Conservation (phyloP, 1,140 invertebrate species). For the Musca vetustissima region DNA sequence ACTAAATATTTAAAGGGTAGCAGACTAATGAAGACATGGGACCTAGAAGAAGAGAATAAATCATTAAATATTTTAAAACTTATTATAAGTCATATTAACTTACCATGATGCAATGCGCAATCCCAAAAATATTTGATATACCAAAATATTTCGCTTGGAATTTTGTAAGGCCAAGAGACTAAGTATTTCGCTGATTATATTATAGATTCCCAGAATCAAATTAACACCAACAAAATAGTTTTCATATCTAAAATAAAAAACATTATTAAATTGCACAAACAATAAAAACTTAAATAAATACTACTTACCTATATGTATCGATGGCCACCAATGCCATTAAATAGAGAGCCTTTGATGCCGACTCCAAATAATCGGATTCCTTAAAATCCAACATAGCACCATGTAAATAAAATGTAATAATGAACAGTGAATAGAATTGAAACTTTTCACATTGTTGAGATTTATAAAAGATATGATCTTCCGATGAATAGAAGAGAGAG, state of each 20-base stretch:
- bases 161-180: slow-evolving; percentile 44
- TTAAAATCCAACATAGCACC: slow-evolving; percentile 51
- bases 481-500: slow-evolving; percentile 50
- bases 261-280: background rate
- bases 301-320: slow-evolving; percentile 47
- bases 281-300: background rate
- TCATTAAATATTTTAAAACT: background rate
- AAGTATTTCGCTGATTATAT: slow-evolving; percentile 47
- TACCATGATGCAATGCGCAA: slow-evolving; percentile 46
- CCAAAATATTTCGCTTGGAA: slow-evolving; percentile 39
- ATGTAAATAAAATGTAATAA: slow-evolving; percentile 52
- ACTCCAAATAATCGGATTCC: slow-evolving; percentile 47
- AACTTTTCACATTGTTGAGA: slow-evolving; percentile 52
- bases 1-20: slow-evolving; percentile 52
- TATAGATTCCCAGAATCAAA: slow-evolving; percentile 46
- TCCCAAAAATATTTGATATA: slow-evolving; percentile 50
- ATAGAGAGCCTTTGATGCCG: slow-evolving; percentile 49
- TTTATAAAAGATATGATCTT: slow-evolving; percentile 50
- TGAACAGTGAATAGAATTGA: slow-evolving; percentile 51
- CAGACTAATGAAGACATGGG: slow-evolving; percentile 47
- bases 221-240: slow-evolving; percentile 53
- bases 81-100: background rate
- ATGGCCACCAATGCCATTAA: slow-evolving; percentile 43
- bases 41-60: slow-evolving; percentile 30
- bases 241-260: slow-evolving; percentile 41